phyloP scores from a whole-genome alignment of 2,113 vertebrate genomes.

The Thalassarche chlororhynchos region DNA sequence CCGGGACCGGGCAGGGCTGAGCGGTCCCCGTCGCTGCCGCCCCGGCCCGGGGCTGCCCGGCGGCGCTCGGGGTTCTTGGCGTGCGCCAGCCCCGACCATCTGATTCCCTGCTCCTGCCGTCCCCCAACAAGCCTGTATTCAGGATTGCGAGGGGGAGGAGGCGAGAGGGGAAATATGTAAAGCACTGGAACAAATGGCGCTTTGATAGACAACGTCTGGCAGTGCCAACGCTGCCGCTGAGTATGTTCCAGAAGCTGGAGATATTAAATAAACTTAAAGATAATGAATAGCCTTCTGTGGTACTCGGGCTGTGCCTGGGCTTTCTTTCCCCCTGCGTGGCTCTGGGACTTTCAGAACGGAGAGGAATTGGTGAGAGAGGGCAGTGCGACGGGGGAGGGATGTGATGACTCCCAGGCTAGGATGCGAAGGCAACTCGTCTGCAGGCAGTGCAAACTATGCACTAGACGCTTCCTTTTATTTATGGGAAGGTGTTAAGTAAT shows the following conservation, averaged over 20 bases:
- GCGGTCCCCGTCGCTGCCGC: neutral
- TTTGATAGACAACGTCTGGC: constrained; percentile 64
- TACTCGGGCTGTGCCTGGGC: constrained; percentile 39
- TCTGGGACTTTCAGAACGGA: neutral
- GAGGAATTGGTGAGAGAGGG: neutral
- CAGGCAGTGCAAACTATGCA: neutral
- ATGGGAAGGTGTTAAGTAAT: neutral
- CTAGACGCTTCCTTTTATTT: neutral
- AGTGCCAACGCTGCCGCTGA: constrained; percentile 43
- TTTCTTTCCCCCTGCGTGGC: neutral
- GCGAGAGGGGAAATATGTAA: neutral
- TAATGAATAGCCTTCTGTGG: constrained; percentile 74
- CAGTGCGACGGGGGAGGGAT: neutral
- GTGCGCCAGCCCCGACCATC: neutral
- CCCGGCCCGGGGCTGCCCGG: neutral
- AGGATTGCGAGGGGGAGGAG: neutral
- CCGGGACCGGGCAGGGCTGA: no score
- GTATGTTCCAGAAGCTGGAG: constrained; percentile 65
- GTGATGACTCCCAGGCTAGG: neutral
- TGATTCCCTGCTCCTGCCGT: neutral
- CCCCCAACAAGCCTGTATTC: neutral
- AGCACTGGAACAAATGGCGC: constrained; percentile 62
- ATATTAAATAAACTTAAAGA: constrained; percentile 76
- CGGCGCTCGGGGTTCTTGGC: neutral
- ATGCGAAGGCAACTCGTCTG: neutral